These are phyloP conservation scores for Melanotaenia trifasciata DNA, from an alignment of 2,797 vertebrate species.

Conservation along the genomic window DNA sequence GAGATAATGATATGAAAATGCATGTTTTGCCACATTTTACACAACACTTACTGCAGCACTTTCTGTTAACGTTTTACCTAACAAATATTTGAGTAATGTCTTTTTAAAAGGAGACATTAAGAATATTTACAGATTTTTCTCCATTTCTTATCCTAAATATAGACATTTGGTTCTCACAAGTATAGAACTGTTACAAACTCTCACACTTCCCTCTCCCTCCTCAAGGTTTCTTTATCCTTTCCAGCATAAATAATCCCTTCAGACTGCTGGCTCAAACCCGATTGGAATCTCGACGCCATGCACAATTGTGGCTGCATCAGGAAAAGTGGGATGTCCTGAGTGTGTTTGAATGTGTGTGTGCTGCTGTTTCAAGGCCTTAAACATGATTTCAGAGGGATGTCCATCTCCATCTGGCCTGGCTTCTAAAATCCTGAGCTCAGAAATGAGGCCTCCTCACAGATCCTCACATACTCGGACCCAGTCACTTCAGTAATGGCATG, in stretches of 20 bases:
- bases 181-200: constrained; percentile 37
- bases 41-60: too few relatives aligned
- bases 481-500: constrained; percentile 41
- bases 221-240: constrained; percentile 69
- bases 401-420: constrained; percentile 54
- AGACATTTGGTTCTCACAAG: constrained; percentile 43
- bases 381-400: constrained; percentile 71
- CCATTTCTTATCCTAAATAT: neutral
- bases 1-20: too few relatives aligned
- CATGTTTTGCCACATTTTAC: too few relatives aligned
- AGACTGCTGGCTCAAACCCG: constrained; percentile 81
- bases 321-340: constrained; percentile 67
- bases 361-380: constrained; percentile 65
- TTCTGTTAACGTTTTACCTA: too few relatives aligned
- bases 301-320: constrained; percentile 80
- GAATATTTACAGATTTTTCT: neutral
- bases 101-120: too few relatives aligned
- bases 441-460: constrained; percentile 31
- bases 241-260: constrained; percentile 82
- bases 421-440: constrained; percentile 41
- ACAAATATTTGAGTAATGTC: too few relatives aligned
- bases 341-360: constrained; percentile 42
- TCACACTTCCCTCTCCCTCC: constrained; percentile 53
- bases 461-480: constrained; percentile 15
- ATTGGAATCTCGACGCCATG: constrained; percentile 82